Percentiles rank a stretch among this genome's conserved stretches.
Evolutionary conservation across 2,113 vertebrate genomes (phyloP).

Genomic region (Chloropsis hardwickii): DNA sequence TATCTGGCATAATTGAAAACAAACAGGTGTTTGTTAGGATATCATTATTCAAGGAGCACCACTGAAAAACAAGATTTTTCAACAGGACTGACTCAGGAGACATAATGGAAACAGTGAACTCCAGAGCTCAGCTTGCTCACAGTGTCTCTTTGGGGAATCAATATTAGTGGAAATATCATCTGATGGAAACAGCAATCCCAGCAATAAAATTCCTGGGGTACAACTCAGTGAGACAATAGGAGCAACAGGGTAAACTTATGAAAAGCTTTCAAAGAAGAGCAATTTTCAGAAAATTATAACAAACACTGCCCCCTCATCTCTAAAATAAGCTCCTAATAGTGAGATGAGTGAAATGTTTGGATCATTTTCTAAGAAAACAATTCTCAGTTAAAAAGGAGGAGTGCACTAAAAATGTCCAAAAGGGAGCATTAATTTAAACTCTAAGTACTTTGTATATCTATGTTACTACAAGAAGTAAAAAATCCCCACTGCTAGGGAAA

Average conservation of each 20-base stretch:
- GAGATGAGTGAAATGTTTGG: neutral
- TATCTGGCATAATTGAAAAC: slow-evolving; percentile 22
- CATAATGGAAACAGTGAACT: neutral
- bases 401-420: neutral
- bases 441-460: neutral
- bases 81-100: neutral
- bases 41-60: slow-evolving; percentile 10
- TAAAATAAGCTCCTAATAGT: neutral
- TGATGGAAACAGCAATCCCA: neutral
- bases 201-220: neutral
- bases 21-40: slow-evolving; percentile 29
- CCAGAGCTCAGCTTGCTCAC: neutral
- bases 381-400: neutral
- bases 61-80: neutral
- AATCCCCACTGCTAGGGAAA: neutral
- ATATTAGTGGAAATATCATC: neutral
- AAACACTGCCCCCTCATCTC: neutral
- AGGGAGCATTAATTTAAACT: neutral
- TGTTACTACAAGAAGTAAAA: neutral
- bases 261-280: neutral
- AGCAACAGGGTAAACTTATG: neutral
- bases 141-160: neutral
- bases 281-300: neutral
- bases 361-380: neutral
- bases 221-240: neutral